These are phyloP conservation scores for Zosterops pallidus DNA, from an alignment of 2,113 vertebrate species.

Conservation along the genomic window DNA sequence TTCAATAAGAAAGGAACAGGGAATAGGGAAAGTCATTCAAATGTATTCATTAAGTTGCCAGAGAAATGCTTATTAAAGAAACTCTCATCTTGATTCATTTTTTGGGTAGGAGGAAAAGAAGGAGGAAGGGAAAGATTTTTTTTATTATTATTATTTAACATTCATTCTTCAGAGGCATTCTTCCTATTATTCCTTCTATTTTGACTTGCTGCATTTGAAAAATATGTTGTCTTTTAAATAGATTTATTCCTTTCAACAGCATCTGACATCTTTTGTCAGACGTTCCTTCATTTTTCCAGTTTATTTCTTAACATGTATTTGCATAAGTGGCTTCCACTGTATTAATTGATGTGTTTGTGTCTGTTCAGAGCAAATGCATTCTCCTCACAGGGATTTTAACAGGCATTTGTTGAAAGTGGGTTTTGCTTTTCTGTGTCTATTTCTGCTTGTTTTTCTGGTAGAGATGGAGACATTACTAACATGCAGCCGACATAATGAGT, in stretches of 20 bases:
- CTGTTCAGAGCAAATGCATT: conserved; percentile 62
- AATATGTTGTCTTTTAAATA: conserved; percentile 52
- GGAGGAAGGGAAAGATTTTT: background rate
- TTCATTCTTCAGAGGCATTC: conserved; percentile 53
- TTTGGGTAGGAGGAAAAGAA: background rate
- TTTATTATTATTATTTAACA: background rate
- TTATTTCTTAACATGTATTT: conserved; percentile 74
- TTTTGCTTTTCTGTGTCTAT: conserved; percentile 68
- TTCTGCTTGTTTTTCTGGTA: conserved; percentile 66
- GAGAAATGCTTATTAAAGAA: conserved; percentile 61
- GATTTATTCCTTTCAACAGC: conserved; percentile 45
- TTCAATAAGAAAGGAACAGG: conserved; percentile 55
- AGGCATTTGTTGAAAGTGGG: conserved; percentile 70
- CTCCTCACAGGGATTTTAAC: conserved; percentile 64
- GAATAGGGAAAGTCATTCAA: conserved; percentile 61
- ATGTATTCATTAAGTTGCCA: conserved; percentile 56
- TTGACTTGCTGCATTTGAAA: conserved; percentile 59
- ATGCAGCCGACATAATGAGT: conserved; percentile 67
- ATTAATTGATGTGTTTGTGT: conserved; percentile 78
- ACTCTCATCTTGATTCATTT: conserved; percentile 38
- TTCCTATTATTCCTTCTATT: conserved; percentile 58
- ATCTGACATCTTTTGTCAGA: conserved; percentile 63
- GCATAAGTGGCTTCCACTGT: conserved; percentile 77
- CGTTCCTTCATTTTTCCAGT: conserved; percentile 54
- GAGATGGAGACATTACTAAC: conserved; percentile 57